Evolutionary conservation across 2,797 vertebrate genomes (phyloP), one percentile per base, ranked within the genome.

Genomic region (Muraenolepis orangiensis): DNA sequence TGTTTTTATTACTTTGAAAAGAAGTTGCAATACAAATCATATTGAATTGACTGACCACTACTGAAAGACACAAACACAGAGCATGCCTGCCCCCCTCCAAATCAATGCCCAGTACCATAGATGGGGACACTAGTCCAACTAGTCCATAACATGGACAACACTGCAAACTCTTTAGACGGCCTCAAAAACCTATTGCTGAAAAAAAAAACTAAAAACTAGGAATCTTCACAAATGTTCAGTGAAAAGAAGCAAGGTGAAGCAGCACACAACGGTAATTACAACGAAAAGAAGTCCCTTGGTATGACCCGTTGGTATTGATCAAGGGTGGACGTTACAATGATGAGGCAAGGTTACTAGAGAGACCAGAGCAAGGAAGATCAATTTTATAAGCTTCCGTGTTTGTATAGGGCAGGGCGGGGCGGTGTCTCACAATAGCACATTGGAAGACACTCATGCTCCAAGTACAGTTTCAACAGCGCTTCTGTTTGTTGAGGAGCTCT

Each of bases 381-480:
- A 87, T 70, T 86, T 66, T 29, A 57, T 73, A 82, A 82, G 71
- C 79, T 79, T 34, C 30, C 70, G 73, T 70, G 46, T 76, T 34
- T 68, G 30, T 72, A 31, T 70, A 18, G 23, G 70, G 66, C n/a
- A n/a, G 69, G 34, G 1, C 36, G 12, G 72, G 72, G 12, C 31
- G 34, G 23, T 4, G 29, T 75, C 69, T 75, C 66, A 80, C 42
- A 81, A 75, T 71, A 74, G 66, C 80, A 70, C 69, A 84, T 66
- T 74, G 72, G 81, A 84, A 83, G 82, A 86, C 82, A 79, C 81
- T 85, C 78, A n/a, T 84, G 66, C 64, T 77, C 84, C 74, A 76
- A 85, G 84, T 79, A 87, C 74, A 84, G 77, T 84, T 78, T 81
- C 75, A 82, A 76, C 74, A 80, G 81, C 69, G 82, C 86, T 87